phyloP scores from a whole-genome alignment of 2,113 vertebrate species.

The Hystrix cristata region DNA sequence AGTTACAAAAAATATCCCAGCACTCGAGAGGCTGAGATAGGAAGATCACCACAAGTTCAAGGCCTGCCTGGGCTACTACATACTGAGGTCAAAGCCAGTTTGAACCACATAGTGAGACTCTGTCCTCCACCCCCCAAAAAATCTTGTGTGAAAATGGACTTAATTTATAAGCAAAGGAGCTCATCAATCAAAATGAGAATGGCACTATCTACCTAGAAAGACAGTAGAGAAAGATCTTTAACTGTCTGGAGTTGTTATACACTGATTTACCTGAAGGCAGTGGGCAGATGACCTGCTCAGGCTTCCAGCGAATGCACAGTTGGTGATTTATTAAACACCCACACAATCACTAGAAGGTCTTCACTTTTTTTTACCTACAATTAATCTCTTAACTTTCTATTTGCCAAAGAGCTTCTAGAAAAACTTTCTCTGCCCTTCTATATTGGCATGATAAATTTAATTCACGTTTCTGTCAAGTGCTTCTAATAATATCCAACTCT shows the following conservation, averaged over 20 bases:
- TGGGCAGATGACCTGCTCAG: neutral
- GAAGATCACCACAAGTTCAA: neutral
- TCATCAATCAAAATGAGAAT: constrained; percentile 58
- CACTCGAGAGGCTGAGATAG: neutral
- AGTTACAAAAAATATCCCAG: neutral
- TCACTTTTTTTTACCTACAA: neutral
- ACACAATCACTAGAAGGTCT: constrained; percentile 3
- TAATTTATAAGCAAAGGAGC: constrained; percentile 41
- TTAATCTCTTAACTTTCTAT: neutral
- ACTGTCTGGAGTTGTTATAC: neutral
- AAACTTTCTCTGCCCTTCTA: neutral
- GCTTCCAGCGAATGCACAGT: neutral
- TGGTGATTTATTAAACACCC: constrained; percentile 45
- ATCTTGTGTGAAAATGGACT: constrained; percentile 1
- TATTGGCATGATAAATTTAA: neutral
- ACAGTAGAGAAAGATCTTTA: neutral
- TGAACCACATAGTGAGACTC: neutral
- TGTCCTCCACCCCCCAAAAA: neutral
- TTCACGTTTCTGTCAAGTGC: neutral
- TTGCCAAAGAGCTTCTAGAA: neutral
- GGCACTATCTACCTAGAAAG: neutral
- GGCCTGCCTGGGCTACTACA: neutral
- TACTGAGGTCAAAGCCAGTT: neutral
- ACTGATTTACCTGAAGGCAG: neutral
- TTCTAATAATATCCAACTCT: constrained; percentile 15